A percentile compares a stretch with the other conserved stretches of the same genome.
Conservation (phyloP, 2,888 invertebrate species). For the Kryphioiulus occultus region DNA sequence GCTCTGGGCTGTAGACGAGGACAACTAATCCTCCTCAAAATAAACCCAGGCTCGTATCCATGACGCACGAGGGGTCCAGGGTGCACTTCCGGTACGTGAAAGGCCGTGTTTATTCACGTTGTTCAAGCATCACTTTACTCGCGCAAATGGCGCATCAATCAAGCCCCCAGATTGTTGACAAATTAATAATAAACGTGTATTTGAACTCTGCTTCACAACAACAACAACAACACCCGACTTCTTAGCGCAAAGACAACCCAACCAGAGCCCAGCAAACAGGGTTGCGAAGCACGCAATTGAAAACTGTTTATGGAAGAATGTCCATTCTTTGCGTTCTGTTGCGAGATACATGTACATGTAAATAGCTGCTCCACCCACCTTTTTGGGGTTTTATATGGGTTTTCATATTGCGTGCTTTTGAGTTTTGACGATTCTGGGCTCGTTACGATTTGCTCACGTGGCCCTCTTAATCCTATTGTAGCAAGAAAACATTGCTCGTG, state of each 20-base stretch:
- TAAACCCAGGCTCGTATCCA: conserved; percentile 17
- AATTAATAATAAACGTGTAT: conserved; percentile 40
- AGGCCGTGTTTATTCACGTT: conserved; percentile 32
- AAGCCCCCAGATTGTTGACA: conserved; percentile 30
- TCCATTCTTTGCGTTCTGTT: neutral
- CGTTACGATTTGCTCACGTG: no score
- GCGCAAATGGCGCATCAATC: conserved; percentile 27
- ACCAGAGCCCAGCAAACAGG: neutral
- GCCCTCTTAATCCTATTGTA: no score
- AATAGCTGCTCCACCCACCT: no score
- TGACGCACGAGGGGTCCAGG: conserved; percentile 33
- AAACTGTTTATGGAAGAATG: conserved; percentile 6
- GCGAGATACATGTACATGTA: neutral
- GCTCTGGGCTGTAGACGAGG: conserved; percentile 1
- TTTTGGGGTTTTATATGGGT: no score
- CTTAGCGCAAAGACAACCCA: conserved; percentile 27
- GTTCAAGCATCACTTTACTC: conserved; percentile 7
- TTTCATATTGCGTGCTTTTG: no score
- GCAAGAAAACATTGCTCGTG: no score
- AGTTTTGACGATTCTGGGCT: no score
- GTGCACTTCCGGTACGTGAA: conserved; percentile 39
- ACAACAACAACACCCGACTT: conserved; percentile 34
- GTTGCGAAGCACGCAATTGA: neutral
- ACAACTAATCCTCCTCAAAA: conserved; percentile 30
- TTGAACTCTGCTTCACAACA: conserved; percentile 39